phyloP scores from a whole-genome alignment of 2,113 vertebrate genomes.

The Sylvietta virens region DNA sequence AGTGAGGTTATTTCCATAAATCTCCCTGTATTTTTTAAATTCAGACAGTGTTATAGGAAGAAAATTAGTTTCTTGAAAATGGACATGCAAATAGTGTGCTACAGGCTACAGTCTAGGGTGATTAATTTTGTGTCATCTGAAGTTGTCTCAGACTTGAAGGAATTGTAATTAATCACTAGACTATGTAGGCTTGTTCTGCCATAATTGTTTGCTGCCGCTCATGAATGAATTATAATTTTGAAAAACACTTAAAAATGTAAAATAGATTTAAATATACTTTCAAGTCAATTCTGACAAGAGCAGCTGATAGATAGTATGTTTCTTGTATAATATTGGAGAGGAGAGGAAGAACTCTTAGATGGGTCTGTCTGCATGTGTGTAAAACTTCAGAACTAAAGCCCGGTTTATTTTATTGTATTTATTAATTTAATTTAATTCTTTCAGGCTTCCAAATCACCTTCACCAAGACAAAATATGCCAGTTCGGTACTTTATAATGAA shows the following conservation, averaged over 20 bases:
- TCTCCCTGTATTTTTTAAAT: background rate
- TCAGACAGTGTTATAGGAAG: background rate
- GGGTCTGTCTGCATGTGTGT: background rate
- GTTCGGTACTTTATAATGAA: slow-evolving; percentile 93
- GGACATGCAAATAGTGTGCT: background rate
- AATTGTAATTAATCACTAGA: background rate
- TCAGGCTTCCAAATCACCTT: slow-evolving; percentile 70
- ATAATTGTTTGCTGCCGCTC: background rate
- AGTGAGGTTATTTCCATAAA: background rate
- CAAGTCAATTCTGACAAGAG: background rate
- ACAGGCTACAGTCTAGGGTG: background rate
- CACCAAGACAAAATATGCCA: slow-evolving; percentile 63
- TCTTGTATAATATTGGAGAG: background rate
- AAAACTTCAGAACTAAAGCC: background rate
- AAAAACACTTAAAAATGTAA: background rate
- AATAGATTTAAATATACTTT: background rate
- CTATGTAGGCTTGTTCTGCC: background rate
- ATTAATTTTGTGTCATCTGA: background rate
- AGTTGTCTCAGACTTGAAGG: background rate
- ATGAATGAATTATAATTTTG: background rate
- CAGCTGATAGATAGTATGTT: background rate
- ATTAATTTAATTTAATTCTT: background rate
- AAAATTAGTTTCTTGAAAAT: background rate
- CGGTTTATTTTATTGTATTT: background rate
- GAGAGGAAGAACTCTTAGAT: background rate